Evolutionary conservation across 2,797 vertebrate genomes (phyloP).

Genomic region (Lepilemur septentrionalis): DNA sequence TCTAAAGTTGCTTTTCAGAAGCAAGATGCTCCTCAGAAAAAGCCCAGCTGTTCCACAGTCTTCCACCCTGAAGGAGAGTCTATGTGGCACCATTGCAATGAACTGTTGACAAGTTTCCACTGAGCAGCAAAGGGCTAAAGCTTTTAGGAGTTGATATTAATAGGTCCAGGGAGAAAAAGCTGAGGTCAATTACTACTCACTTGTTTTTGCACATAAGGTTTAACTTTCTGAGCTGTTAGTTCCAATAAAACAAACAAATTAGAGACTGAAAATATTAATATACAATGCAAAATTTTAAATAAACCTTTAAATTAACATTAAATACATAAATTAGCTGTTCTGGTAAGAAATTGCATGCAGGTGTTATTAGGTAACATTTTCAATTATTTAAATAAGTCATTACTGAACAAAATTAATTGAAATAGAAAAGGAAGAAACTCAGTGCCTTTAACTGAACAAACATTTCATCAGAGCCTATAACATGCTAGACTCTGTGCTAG

Average conservation of each 20-base stretch:
- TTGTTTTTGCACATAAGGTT: background rate
- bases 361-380: background rate
- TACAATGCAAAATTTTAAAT: background rate
- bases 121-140: background rate
- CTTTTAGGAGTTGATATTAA: background rate
- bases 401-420: conserved; percentile 6
- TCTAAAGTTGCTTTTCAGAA: background rate
- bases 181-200: conserved; percentile 11
- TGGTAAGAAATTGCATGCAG: background rate
- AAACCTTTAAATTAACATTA: conserved; percentile 22
- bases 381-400: background rate
- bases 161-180: background rate
- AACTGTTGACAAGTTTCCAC: background rate
- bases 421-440: background rate
- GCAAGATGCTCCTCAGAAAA: background rate
- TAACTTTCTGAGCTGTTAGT: background rate
- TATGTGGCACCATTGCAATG: background rate
- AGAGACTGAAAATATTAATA: background rate
- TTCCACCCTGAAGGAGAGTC: background rate
- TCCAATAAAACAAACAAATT: background rate
- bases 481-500: background rate
- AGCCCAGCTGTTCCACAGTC: background rate
- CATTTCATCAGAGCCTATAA: background rate
- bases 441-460: background rate
- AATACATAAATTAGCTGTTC: background rate